Evolutionary conservation across 2,888 invertebrate species (phyloP).

Genomic region (Drosophila suboccidentalis): DNA sequence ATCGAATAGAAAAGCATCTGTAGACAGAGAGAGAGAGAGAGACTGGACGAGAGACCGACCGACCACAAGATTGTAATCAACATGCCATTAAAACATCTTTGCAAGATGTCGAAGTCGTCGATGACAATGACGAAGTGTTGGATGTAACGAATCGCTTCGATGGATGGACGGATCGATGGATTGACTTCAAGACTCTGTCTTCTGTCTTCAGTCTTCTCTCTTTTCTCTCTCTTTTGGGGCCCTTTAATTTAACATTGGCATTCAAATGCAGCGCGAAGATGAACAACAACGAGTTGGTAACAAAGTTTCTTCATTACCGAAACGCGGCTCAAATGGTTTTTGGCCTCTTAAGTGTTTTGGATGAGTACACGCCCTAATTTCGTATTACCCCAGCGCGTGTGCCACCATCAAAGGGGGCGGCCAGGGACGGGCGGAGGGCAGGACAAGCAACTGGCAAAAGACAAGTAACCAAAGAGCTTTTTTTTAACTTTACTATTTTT

Average conservation of each 20-base stretch:
- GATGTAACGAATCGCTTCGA: conserved; percentile 72
- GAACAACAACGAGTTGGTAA: conserved; percentile 54
- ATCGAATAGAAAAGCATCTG: conserved; percentile 55
- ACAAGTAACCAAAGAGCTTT: conserved; percentile 50
- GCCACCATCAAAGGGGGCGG: conserved; percentile 17
- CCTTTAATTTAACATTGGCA: conserved; percentile 72
- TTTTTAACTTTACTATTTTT: conserved; percentile 8
- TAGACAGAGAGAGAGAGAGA: not conserved
- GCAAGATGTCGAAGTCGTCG: conserved; percentile 77
- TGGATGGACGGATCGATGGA: conserved; percentile 38
- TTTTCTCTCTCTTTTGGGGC: conserved; percentile 12
- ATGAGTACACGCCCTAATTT: conserved; percentile 82
- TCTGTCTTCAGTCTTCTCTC: conserved; percentile 1
- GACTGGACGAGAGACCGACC: conserved; percentile 42
- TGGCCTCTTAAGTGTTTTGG: conserved; percentile 77
- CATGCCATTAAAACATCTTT: conserved; percentile 82
- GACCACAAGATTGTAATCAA: conserved; percentile 80
- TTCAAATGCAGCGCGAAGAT: conserved; percentile 76
- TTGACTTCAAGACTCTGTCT: conserved; percentile 41
- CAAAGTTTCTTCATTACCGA: conserved; percentile 76
- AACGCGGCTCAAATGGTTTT: conserved; percentile 43
- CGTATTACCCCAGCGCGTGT: conserved; percentile 66
- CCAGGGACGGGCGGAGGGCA: not conserved
- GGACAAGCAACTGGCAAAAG: conserved; percentile 12
- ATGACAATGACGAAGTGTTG: conserved; percentile 78